Evolutionary conservation across 2,797 vertebrate genomes (phyloP), one percentile per base, ranked within the genome.

Genomic region (Bufotes viridis): DNA sequence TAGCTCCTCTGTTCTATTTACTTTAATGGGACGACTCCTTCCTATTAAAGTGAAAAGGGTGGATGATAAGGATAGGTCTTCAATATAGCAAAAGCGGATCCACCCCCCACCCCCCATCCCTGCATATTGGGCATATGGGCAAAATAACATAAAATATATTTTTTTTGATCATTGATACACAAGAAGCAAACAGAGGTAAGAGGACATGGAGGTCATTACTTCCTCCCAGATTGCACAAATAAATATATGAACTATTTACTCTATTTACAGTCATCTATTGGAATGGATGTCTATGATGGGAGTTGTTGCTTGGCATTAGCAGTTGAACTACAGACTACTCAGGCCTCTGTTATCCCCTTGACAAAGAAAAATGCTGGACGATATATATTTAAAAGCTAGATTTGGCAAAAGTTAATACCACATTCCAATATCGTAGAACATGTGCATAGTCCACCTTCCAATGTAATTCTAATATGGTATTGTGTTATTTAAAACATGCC

Each of bases 331-430:
- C 26, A n/a, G 34, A 51, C n/a, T 63, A 76, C 51, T 29, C 24
- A 11, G 49, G 22, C 7, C 20, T 74, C 12, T 2, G 17, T 24
- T 76, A 76, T 80, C 5, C 80, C 20, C 70, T 76, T 78, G 70
- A 65, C 76, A 87, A 81, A 82, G 65, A 24, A 81, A 81, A 58
- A 81, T 61, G 53, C 58, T 80, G 34, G 51, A 86, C 55, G n/a
- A 57, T 72, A 51, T 75, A 63, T 76, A 60, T 74, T 26, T 12
- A 78, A 74, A 53, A 57, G 15, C 20, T 57, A 29, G 61, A 67
- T 20, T 79, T 87, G 87, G 81, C 61, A 83, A 29, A 83, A 10
- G 58, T 78, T 34, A 57, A 67, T 69, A 17, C 61, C 69, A 60
- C 81, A 86, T 78, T 87, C 60, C 70, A 24, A 42, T n/a, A 57